Evolutionary conservation across 2,113 vertebrate genomes (phyloP).

Genomic region (Tupaia chinensis): DNA sequence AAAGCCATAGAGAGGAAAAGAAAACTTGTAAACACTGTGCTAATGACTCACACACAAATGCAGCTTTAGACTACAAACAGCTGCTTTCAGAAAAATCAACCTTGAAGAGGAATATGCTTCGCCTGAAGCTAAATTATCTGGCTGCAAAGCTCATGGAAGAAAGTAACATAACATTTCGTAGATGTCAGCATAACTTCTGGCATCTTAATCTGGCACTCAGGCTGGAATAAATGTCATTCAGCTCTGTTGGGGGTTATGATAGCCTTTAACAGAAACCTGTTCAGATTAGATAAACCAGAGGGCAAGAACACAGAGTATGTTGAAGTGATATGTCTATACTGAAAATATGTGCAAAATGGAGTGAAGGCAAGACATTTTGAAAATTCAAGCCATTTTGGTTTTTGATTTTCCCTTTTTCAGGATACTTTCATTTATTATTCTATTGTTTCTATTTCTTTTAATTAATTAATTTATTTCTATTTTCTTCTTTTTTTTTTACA

Average conservation of each 20-base stretch:
- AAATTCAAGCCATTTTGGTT: background rate
- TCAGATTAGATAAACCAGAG: background rate
- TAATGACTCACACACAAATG: conserved; percentile 57
- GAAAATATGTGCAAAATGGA: background rate
- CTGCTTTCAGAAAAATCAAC: conserved; percentile 71
- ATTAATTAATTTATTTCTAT: no score
- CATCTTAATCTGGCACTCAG: background rate
- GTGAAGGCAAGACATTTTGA: background rate
- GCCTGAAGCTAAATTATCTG: conserved; percentile 63
- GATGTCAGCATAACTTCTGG: conserved; percentile 31
- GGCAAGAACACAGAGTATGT: accelerated
- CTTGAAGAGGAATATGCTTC: conserved; percentile 73
- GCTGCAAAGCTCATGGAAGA: background rate
- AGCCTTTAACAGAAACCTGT: background rate
- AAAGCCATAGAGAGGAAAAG: background rate
- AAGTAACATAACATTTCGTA: background rate
- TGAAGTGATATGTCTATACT: conserved; percentile 18
- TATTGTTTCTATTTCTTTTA: no score
- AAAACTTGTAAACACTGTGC: conserved; percentile 8
- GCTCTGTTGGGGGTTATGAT: background rate
- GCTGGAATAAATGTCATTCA: background rate
- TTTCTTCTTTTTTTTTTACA: no score
- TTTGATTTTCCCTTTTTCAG: background rate
- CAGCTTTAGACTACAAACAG: conserved; percentile 57
- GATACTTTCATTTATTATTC: no score